Evolutionary conservation across 2,113 vertebrate species (phyloP).

Genomic region (Catharus fuscescens): DNA sequence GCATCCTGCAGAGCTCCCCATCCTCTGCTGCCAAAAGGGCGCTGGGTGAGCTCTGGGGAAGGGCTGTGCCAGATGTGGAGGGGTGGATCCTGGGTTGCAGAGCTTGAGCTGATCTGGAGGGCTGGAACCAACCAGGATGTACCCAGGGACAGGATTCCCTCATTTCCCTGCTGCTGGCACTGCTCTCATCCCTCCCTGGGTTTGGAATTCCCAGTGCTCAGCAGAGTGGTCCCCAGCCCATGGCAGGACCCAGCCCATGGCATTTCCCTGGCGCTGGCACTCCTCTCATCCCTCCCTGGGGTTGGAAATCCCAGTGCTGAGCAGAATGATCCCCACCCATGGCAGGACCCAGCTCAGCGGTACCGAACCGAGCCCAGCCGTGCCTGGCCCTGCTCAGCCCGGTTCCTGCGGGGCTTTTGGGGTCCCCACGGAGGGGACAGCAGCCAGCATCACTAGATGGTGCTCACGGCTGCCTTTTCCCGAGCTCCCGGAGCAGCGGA

Average conservation of each 20-base stretch:
- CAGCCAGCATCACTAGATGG: constrained; percentile 55
- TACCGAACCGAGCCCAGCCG: background rate
- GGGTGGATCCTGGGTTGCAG: background rate
- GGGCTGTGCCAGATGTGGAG: background rate
- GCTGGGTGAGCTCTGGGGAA: accelerated
- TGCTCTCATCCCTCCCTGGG: background rate
- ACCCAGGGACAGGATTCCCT: background rate
- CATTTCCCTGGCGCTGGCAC: too few species aligned
- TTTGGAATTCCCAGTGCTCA: accelerated
- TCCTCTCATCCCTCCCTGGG: too few species aligned
- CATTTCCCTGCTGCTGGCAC: accelerated
- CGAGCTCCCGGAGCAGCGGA: background rate
- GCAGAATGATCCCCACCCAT: accelerated
- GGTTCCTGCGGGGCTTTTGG: accelerated
- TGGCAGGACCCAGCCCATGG: accelerated
- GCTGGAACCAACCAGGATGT: background rate
- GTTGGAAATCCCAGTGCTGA: background rate
- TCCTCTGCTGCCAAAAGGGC: background rate
- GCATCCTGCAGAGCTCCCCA: background rate
- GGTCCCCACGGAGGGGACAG: background rate
- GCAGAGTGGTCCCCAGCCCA: accelerated
- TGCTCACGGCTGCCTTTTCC: constrained; percentile 58
- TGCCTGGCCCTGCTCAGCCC: background rate
- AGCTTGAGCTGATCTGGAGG: background rate
- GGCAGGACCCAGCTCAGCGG: accelerated